Base-by-base conservation (phyloP, 2,113 vertebrate species). In the Lontra canadensis region DNA sequence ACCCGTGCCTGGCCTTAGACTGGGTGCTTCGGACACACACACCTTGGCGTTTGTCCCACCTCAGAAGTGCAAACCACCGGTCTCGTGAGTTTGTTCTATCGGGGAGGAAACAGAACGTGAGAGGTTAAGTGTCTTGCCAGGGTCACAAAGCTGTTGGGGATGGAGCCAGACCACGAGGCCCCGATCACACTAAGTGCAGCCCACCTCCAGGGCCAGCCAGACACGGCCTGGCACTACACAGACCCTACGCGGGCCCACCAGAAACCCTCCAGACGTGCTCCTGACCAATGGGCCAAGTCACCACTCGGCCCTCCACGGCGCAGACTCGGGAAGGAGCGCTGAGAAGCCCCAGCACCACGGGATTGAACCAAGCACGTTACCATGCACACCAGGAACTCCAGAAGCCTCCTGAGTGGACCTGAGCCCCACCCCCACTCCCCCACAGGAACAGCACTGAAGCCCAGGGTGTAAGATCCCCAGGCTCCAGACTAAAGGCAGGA, bases 301-400 rank as follows among this genome's bases (percentile, higher is more conserved):
- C 6, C 55, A 25, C 21, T 31, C 0, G 4, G 65, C 31, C 59
- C 52, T 26, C 57, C 29, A 4, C 7, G 57, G 8, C 6, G 1
- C 73, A 57, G 71, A 15, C n/a, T 14, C 15, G 1, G 42, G 57
- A 65, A 83, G 44, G 29, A 89, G 29, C 12, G 0, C 20, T 0
- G n/a, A 44, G 65, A 67, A 59, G 79, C 47, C 84, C 73, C 88
- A 39, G 42, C n/a, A 10, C 55, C 4, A 0, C 2, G n/a, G 26
- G n/a, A 8, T 13, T 10, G 17, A 49, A 8, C 21, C 47, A 36
- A 39, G 71, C 34, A 23, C 0, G 0, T 6, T 6, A 10, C 29
- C 8, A n/a, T 0, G 14, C 74, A 81, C 44, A 13, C 6, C 47
- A 8, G 34, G 29, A 17, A 52, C 0, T 0, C 29, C 25, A 23